phyloP scores from a whole-genome alignment of 1,140 invertebrate genomes.

The Macrotrachela quadricornifera region DNA sequence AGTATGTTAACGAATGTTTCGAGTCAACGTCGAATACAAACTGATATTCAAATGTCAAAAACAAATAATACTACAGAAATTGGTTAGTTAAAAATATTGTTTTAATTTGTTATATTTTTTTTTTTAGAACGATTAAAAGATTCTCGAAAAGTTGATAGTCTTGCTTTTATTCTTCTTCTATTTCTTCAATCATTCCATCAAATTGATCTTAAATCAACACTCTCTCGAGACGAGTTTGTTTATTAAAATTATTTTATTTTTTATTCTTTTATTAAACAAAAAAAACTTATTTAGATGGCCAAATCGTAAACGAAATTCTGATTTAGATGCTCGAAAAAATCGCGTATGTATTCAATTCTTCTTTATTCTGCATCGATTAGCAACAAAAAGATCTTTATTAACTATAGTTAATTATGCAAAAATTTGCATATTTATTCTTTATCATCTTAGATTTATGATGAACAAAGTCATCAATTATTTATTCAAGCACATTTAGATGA shows the following conservation, averaged over 20 bases:
- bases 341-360: background rate
- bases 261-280: too few relatives aligned
- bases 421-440: too few relatives aligned
- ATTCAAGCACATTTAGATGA: constrained; percentile 24
- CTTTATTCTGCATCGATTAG: too few relatives aligned
- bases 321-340: background rate
- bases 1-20: constrained; percentile 16
- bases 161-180: constrained; percentile 26
- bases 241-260: too few relatives aligned
- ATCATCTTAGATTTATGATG: constrained; percentile 20
- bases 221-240: constrained; percentile 11
- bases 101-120: background rate
- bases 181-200: constrained; percentile 27
- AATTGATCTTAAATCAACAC: constrained; percentile 24
- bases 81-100: background rate
- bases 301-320: background rate
- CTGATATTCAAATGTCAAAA: constrained; percentile 15
- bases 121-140: constrained; percentile 16
- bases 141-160: constrained; percentile 16
- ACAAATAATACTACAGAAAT: constrained; percentile 9
- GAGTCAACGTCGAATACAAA: constrained; percentile 16
- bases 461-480: constrained; percentile 25
- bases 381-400: too few relatives aligned
- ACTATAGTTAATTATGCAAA: too few relatives aligned
- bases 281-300: background rate